Percentiles rank a stretch among this genome's conserved stretches.
These are phyloP conservation scores for Brachionus sp. DNA, from an alignment of 1,140 invertebrate species.

Conservation along the genomic window DNA sequence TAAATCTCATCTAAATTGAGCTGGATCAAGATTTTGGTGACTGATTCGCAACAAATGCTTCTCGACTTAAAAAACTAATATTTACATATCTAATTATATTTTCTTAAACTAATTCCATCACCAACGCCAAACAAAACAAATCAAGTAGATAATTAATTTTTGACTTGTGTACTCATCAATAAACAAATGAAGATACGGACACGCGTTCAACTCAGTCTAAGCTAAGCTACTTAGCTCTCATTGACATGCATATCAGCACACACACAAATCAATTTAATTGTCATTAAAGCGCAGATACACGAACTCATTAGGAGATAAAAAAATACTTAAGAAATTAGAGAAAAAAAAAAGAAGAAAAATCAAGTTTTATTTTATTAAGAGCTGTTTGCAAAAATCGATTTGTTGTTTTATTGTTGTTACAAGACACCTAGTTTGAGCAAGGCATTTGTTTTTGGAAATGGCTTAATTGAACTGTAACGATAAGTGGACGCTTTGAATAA, in stretches of 20 bases:
- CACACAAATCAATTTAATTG: constrained; percentile 36
- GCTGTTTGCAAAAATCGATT: background rate
- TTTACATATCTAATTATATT: constrained; percentile 12
- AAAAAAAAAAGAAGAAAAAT: background rate
- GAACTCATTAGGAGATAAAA: constrained; percentile 24
- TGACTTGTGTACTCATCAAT: constrained; percentile 31
- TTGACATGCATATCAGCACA: constrained; percentile 29
- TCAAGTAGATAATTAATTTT: constrained; percentile 32
- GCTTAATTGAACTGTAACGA: background rate
- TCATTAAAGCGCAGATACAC: constrained; percentile 34
- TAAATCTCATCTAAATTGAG: background rate
- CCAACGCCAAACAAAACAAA: background rate
- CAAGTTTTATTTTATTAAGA: background rate
- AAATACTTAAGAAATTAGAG: background rate
- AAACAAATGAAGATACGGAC: constrained; percentile 36
- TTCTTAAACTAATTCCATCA: background rate
- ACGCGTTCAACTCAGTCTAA: background rate
- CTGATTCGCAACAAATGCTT: background rate
- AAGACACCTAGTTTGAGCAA: background rate
- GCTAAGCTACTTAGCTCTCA: background rate
- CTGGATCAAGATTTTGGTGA: background rate
- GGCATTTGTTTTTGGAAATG: constrained; percentile 12
- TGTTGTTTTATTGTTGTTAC: background rate
- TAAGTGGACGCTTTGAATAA: constrained; percentile 21
- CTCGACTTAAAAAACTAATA: background rate